Conservation (phyloP, 2,113 vertebrate genomes). For the Condylura cristata region DNA sequence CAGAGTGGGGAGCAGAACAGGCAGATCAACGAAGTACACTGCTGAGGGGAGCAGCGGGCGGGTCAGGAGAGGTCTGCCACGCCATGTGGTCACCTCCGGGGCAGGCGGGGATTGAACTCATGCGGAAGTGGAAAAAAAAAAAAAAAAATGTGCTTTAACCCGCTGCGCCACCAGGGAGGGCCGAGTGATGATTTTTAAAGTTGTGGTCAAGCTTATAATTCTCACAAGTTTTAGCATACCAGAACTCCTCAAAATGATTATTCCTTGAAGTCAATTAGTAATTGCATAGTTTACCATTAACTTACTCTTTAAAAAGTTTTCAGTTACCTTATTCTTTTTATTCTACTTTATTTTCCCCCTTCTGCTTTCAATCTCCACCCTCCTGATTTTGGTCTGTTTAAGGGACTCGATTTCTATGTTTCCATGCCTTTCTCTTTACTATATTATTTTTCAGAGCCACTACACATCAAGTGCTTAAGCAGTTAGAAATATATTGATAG, state of each 20-base stretch:
- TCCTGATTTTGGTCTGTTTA: neutral
- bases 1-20: too few relatives aligned
- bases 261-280: neutral
- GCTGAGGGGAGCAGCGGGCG: too few relatives aligned
- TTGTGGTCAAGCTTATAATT: neutral
- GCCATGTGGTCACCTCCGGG: too few relatives aligned
- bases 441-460: constrained; percentile 35
- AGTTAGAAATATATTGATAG: constrained; percentile 25
- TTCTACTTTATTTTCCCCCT: neutral
- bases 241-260: constrained; percentile 23
- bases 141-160: too few relatives aligned
- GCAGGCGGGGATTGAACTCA: too few relatives aligned
- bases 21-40: too few relatives aligned
- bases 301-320: constrained; percentile 17
- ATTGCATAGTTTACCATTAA: neutral
- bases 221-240: neutral
- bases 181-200: neutral
- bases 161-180: too few relatives aligned
- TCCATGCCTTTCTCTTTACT: neutral
- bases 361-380: neutral
- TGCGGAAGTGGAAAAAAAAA: too few relatives aligned
- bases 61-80: too few relatives aligned
- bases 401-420: constrained; percentile 20
- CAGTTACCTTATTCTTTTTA: neutral
- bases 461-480: neutral